Percentiles rank a stretch among this genome's conserved stretches.
phyloP scores from a whole-genome alignment of 2,888 invertebrate species.

The Pyrrhia umbra region DNA sequence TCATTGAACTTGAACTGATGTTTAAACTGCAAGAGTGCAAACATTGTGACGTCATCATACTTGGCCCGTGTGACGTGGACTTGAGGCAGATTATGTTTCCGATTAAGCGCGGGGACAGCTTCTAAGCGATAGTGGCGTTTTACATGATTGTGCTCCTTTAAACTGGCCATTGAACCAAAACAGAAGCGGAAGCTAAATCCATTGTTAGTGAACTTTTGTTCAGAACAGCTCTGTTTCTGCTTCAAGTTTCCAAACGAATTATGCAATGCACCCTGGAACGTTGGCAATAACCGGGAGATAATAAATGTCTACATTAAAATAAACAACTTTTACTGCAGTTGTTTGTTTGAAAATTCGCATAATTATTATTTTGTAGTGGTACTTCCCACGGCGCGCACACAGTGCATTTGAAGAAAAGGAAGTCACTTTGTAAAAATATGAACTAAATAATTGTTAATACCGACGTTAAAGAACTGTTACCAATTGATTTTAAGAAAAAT shows the following conservation, averaged over 20 bases:
- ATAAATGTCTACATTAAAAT: constrained; percentile 52
- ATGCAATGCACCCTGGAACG: constrained; percentile 28
- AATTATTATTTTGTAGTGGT: constrained; percentile 27
- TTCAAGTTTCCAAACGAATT: constrained; percentile 29
- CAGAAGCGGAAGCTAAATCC: constrained; percentile 7
- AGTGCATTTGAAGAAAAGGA: constrained; percentile 5
- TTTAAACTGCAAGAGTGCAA: constrained; percentile 53
- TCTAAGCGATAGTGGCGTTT: constrained; percentile 27
- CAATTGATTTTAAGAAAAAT: no score
- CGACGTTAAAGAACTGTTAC: background rate
- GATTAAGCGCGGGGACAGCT: constrained; percentile 9
- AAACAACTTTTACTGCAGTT: constrained; percentile 34
- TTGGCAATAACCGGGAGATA: constrained; percentile 27
- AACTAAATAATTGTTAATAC: background rate
- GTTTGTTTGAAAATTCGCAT: constrained; percentile 36
- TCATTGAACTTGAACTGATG: constrained; percentile 65
- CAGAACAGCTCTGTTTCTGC: constrained; percentile 11
- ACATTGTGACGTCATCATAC: constrained; percentile 48
- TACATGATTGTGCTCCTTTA: constrained; percentile 3
- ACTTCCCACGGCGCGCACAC: constrained; percentile 6
- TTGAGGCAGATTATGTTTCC: constrained; percentile 23
- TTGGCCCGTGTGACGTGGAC: constrained; percentile 36
- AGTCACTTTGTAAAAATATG: background rate
- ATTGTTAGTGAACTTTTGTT: constrained; percentile 34
- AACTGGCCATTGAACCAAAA: constrained; percentile 24